Conservation (phyloP, 2,113 vertebrate genomes). For the Thunnus thynnus region DNA sequence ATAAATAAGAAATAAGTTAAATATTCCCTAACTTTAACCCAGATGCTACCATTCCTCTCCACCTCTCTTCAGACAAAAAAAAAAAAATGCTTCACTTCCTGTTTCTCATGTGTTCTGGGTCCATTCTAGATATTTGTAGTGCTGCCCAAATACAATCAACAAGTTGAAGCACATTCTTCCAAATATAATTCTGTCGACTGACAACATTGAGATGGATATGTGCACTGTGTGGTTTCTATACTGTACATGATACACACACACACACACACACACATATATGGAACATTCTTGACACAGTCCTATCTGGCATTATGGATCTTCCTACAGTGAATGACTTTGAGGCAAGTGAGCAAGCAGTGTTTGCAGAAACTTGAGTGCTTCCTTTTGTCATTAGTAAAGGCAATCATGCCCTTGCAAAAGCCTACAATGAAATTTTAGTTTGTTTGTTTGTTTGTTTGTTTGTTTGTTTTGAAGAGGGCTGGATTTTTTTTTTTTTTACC, state of each 20-base stretch:
- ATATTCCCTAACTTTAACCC: slow-evolving; percentile 32
- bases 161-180: slow-evolving; percentile 45
- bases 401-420: slow-evolving; percentile 34
- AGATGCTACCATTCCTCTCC: slow-evolving; percentile 42
- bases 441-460: too few species aligned
- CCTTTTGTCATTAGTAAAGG: slow-evolving; percentile 43
- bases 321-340: slow-evolving; percentile 63
- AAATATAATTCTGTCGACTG: slow-evolving; percentile 50
- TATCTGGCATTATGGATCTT: slow-evolving; percentile 39
- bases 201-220: slow-evolving; percentile 56
- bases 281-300: slow-evolving; percentile 61
- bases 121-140: not conserved
- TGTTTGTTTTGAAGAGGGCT: slow-evolving; percentile 3
- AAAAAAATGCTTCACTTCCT: slow-evolving; percentile 21
- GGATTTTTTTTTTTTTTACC: slow-evolving; percentile 27
- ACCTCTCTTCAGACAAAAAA: not conserved
- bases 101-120: slow-evolving; percentile 40
- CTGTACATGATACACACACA: slow-evolving; percentile 59
- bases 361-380: slow-evolving; percentile 53
- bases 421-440: slow-evolving; percentile 40
- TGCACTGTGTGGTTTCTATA: slow-evolving; percentile 50
- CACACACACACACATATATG: not conserved
- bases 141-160: slow-evolving; percentile 59
- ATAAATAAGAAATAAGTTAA: slow-evolving; percentile 47
- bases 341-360: slow-evolving; percentile 78